A percentile compares a stretch with the other conserved stretches of the same genome.
These are phyloP conservation scores for Coleophora deauratella DNA, from an alignment of 2,888 invertebrate species.

Conservation along the genomic window DNA sequence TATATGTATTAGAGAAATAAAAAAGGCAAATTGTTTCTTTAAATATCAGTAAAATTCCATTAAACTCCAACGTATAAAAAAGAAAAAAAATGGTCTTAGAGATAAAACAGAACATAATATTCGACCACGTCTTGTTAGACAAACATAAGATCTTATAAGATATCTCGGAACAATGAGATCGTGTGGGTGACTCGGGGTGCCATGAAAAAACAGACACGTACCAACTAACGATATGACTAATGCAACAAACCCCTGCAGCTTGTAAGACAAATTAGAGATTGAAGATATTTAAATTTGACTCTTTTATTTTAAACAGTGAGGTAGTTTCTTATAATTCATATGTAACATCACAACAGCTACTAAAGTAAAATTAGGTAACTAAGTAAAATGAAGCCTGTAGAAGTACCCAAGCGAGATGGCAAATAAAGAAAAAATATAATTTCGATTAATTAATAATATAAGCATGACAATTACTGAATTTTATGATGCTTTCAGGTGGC, in stretches of 20 bases:
- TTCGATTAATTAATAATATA: no score
- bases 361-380: no score
- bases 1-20: no score
- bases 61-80: slow-evolving; percentile 10
- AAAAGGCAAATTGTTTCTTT: no score
- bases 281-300: not conserved
- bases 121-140: slow-evolving; percentile 71
- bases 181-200: slow-evolving; percentile 58
- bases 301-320: no score
- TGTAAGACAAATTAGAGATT: slow-evolving; percentile 44
- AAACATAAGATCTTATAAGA: slow-evolving; percentile 64
- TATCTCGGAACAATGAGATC: slow-evolving; percentile 55
- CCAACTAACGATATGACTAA: slow-evolving; percentile 46
- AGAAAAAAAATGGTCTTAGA: slow-evolving; percentile 28
- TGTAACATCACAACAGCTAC: no score
- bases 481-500: no score
- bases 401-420: no score
- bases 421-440: no score
- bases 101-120: slow-evolving; percentile 65
- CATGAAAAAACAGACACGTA: slow-evolving; percentile 24
- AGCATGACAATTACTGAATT: no score
- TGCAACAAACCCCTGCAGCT: slow-evolving; percentile 24
- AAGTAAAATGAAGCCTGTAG: no score
- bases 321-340: no score
- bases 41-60: not conserved